Conservation (phyloP, 2,113 vertebrate species). For the Barbus barbus region DNA sequence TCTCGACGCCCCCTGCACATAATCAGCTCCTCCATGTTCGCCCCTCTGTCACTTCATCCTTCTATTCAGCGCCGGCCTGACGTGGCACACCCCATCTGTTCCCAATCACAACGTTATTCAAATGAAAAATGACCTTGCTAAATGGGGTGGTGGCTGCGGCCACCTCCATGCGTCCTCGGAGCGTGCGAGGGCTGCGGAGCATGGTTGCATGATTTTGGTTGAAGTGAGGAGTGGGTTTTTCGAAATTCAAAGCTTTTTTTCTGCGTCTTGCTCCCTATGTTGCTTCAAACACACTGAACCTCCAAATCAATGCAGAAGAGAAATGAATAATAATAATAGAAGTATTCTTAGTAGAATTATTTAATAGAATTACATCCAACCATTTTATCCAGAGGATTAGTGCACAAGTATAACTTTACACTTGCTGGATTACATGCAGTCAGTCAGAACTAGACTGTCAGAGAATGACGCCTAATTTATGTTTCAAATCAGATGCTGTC, state of each 20-base stretch:
- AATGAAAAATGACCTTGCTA: constrained; percentile 54
- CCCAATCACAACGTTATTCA: constrained; percentile 46
- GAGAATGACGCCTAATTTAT: constrained; percentile 55
- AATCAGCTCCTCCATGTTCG: constrained; percentile 43
- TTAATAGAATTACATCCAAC: neutral
- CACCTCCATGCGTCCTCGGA: neutral
- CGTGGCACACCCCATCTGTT: constrained; percentile 48
- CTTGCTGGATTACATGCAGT: constrained; percentile 59
- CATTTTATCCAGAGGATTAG: neutral
- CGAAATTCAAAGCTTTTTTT: neutral
- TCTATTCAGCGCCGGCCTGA: constrained; percentile 38
- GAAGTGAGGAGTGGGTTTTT: neutral
- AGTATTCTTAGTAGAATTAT: neutral
- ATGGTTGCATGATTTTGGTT: neutral
- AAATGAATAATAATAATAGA: neutral
- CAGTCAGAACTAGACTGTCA: constrained; percentile 57
- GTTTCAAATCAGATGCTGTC: constrained; percentile 50
- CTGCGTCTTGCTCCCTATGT: neutral
- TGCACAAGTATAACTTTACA: constrained; percentile 48
- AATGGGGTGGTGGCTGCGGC: constrained; percentile 34
- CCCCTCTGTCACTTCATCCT: constrained; percentile 44
- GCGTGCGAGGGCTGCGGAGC: neutral
- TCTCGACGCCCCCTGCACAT: constrained; percentile 38
- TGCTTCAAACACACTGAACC: neutral
- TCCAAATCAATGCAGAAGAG: neutral